phyloP scores from a whole-genome alignment of 2,113 vertebrate species.

The Centrocercus urophasianus region DNA sequence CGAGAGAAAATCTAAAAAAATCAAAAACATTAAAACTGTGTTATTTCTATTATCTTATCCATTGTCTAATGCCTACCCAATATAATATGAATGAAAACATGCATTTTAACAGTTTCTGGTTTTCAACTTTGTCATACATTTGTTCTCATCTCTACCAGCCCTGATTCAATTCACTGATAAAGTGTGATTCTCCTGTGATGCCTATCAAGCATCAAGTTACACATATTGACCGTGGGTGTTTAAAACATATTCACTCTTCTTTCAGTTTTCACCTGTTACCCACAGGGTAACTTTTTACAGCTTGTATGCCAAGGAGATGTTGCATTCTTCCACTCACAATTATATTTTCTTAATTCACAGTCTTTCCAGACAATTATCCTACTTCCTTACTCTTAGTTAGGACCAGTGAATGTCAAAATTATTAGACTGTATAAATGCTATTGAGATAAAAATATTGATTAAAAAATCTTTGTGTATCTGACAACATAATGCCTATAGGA shows the following conservation, averaged over 20 bases:
- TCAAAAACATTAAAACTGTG: neutral
- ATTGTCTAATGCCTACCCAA: neutral
- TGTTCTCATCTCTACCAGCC: neutral
- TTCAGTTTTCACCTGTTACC: constrained; percentile 28
- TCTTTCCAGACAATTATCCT: neutral
- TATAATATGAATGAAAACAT: neutral
- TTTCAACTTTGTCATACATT: neutral
- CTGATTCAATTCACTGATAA: constrained; percentile 6
- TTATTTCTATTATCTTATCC: neutral
- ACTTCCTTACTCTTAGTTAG: neutral
- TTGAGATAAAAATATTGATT: neutral
- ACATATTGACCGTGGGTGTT: constrained; percentile 33
- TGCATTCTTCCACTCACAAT: neutral
- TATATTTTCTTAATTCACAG: neutral
- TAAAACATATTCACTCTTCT: constrained; percentile 27
- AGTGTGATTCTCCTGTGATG: constrained; percentile 11
- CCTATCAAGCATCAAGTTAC: constrained; percentile 2
- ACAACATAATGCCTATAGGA: neutral
- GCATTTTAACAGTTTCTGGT: neutral
- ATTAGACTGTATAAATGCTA: neutral
- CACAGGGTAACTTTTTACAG: neutral
- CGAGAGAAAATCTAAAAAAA: neutral
- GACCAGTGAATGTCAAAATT: neutral
- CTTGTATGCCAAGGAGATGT: neutral
- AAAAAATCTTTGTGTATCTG: neutral